Evolutionary conservation across 2,888 invertebrate genomes (phyloP).

Genomic region (Endotricha flammealis): DNA sequence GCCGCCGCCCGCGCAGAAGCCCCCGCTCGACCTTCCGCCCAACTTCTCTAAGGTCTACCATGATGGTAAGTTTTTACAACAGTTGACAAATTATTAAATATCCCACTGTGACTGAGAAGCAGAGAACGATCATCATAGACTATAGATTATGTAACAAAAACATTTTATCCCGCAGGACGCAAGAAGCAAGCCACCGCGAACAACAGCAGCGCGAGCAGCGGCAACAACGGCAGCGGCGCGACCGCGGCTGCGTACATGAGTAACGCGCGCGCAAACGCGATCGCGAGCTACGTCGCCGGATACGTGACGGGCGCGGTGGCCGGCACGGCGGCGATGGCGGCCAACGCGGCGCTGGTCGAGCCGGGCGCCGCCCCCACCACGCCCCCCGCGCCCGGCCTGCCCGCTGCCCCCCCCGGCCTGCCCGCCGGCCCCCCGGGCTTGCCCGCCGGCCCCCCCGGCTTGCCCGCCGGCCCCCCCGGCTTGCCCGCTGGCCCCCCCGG

Average conservation of each 20-base stretch:
- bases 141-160: too few relatives aligned
- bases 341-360: background rate
- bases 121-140: too few relatives aligned
- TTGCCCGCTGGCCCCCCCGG: constrained; percentile 18
- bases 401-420: constrained; percentile 20
- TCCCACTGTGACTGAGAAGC: too few relatives aligned
- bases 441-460: too few relatives aligned
- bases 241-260: constrained; percentile 19
- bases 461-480: constrained; percentile 1
- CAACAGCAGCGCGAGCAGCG: constrained; percentile 9
- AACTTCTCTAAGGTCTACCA: constrained; percentile 59
- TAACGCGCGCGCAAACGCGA: constrained; percentile 18
- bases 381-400: constrained; percentile 14
- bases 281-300: constrained; percentile 24
- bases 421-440: too few relatives aligned
- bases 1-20: constrained; percentile 25
- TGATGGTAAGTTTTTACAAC: constrained; percentile 42
- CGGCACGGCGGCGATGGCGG: constrained; percentile 17
- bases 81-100: too few relatives aligned
- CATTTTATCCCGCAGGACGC: too few relatives aligned
- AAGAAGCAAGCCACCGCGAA: constrained; percentile 24
- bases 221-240: background rate
- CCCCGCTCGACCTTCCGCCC: constrained; percentile 41
- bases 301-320: constrained; percentile 29
- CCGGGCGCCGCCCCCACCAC: constrained; percentile 23